A percentile compares a stretch with the other conserved stretches of the same genome.
Evolutionary conservation across 2,888 invertebrate species (phyloP).

Genomic region (Harpagoxenus sublaevis): DNA sequence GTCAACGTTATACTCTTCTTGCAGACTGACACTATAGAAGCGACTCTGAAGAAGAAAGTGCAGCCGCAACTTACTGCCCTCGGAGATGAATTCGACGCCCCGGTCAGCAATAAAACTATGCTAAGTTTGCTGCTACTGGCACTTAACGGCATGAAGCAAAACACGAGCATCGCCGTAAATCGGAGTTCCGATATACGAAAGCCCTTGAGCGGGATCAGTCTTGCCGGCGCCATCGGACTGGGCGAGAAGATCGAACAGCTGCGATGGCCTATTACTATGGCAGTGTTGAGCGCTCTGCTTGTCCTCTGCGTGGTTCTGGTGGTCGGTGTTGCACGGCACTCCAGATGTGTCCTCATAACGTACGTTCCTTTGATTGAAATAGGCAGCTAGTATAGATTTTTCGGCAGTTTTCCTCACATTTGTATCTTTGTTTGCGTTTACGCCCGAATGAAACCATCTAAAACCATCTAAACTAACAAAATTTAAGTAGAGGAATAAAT

Average conservation of each 20-base stretch:
- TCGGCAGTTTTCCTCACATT: not conserved
- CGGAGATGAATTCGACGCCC: constrained; percentile 92
- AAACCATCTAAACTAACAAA: not conserved
- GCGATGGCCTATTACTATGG: constrained; percentile 96
- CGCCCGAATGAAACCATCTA: not conserved
- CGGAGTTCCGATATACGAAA: constrained; percentile 92
- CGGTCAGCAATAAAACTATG: constrained; percentile 92
- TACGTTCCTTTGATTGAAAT: constrained; percentile 82
- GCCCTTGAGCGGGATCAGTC: constrained; percentile 91
- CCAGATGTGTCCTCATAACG: constrained; percentile 95
- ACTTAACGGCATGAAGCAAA: constrained; percentile 90
- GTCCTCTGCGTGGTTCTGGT: constrained; percentile 95
- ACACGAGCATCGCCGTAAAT: constrained; percentile 91
- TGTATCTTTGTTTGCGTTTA: not conserved
- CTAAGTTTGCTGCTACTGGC: constrained; percentile 91
- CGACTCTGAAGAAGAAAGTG: constrained; percentile 91
- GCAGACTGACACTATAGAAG: constrained; percentile 92
- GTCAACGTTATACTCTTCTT: constrained; percentile 80
- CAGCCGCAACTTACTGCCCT: constrained; percentile 91
- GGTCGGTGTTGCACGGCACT: constrained; percentile 95
- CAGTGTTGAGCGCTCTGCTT: constrained; percentile 93
- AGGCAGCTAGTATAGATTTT: not conserved
- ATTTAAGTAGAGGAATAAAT: not conserved
- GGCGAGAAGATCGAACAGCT: constrained; percentile 92
- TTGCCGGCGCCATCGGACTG: constrained; percentile 88